These are phyloP conservation scores for Mya arenaria DNA, from an alignment of 1,140 invertebrate genomes.

Conservation along the genomic window DNA sequence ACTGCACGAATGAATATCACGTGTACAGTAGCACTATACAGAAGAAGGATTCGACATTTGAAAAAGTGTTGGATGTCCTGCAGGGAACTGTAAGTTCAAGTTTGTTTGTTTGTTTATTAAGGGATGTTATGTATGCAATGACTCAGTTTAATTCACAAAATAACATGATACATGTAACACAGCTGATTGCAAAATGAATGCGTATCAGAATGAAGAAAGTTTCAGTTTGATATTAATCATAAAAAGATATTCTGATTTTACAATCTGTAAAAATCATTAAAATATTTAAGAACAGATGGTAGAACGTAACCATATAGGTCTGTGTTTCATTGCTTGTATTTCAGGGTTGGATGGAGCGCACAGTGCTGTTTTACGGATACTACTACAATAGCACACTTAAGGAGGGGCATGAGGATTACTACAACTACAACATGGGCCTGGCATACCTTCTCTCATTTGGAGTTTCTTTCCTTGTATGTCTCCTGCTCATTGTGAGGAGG, in stretches of 20 bases:
- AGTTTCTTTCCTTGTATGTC: slow-evolving; percentile 85
- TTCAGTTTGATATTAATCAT: background rate
- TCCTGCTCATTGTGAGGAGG: slow-evolving; percentile 85
- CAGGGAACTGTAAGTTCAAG: slow-evolving; percentile 62
- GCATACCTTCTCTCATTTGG: slow-evolving; percentile 88
- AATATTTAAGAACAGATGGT: background rate
- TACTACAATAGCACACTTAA: slow-evolving; percentile 82
- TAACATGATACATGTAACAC: no score
- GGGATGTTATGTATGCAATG: no score
- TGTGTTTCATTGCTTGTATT: slow-evolving; percentile 46
- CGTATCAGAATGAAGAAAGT: background rate
- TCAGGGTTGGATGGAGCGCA: slow-evolving; percentile 88
- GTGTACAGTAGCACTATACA: slow-evolving; percentile 9
- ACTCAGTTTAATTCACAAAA: no score
- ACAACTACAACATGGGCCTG: slow-evolving; percentile 86
- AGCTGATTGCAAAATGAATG: background rate
- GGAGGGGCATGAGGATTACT: background rate
- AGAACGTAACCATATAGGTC: background rate
- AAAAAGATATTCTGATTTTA: background rate
- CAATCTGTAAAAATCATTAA: background rate
- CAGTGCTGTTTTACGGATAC: slow-evolving; percentile 89
- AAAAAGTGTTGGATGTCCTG: slow-evolving; percentile 54
- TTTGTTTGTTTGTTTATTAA: no score
- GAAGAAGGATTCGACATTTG: slow-evolving; percentile 19
- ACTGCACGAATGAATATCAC: slow-evolving; percentile 48